Percentiles rank a stretch among this genome's conserved stretches.
phyloP scores from a whole-genome alignment of 2,113 vertebrate species.

The Xenopus tropicalis region UCB_Xtro_10.0 CM004446.2:22878001-22878500 shows the following conservation, averaged over 20 bases:
- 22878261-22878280: background rate
- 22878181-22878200: conserved; percentile 83
- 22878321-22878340: conserved; percentile 73
- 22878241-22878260: no score
- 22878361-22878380: conserved; percentile 73
- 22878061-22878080: conserved; percentile 87
- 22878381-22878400: conserved; percentile 77
- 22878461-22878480: no score
- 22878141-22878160: conserved; percentile 87
- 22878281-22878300: conserved; percentile 47
- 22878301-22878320: conserved; percentile 76
- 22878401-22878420: conserved; percentile 73
- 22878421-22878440: conserved; percentile 74
- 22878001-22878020: no score
- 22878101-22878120: conserved; percentile 93
- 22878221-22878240: background rate
- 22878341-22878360: conserved; percentile 69
- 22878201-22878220: conserved; percentile 52
- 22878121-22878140: conserved; percentile 84
- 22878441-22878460: no score
- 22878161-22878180: conserved; percentile 91
- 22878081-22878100: conserved; percentile 86
- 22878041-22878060: conserved; percentile 67
- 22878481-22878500: background rate
- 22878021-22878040: background rate